Conservation (phyloP, 2,797 vertebrate genomes). For the Emys orbicularis region DNA sequence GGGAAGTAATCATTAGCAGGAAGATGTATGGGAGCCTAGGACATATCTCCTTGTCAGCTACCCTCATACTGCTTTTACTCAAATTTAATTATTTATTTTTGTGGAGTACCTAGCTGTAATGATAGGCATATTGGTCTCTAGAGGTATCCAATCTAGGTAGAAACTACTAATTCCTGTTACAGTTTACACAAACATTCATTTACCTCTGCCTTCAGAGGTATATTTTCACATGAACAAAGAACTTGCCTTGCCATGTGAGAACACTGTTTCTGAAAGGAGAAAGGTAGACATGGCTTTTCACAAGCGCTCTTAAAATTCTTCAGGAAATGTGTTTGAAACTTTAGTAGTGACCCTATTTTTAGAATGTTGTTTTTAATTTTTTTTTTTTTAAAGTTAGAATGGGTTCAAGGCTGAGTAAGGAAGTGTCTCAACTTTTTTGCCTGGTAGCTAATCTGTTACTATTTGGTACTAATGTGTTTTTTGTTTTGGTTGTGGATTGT, state of each 20-base stretch:
- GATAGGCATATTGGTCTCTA: not conserved
- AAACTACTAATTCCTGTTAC: not conserved
- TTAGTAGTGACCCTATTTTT: not conserved
- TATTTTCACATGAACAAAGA: no score
- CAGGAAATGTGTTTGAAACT: not conserved
- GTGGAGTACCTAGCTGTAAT: not conserved
- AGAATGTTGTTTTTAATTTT: not conserved
- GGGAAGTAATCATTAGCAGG: not conserved
- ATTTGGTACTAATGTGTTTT: no score
- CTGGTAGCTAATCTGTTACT: no score
- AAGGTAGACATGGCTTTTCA: not conserved
- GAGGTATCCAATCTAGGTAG: not conserved
- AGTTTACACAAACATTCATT: not conserved
- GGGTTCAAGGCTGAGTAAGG: not conserved
- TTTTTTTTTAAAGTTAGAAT: not conserved
- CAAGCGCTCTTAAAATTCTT: not conserved
- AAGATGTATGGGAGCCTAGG: not conserved
- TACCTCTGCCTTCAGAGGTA: not conserved
- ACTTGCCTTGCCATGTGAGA: no score
- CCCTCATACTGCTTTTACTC: not conserved
- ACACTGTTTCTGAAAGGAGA: not conserved
- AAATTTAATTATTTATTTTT: not conserved
- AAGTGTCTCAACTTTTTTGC: not conserved
- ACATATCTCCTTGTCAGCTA: not conserved
- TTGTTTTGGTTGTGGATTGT: not conserved